A percentile compares a stretch with the other conserved stretches of the same genome.
These are phyloP conservation scores for Lucinisca nassula DNA, from an alignment of 2,888 invertebrate genomes.

Conservation along the genomic window DNA sequence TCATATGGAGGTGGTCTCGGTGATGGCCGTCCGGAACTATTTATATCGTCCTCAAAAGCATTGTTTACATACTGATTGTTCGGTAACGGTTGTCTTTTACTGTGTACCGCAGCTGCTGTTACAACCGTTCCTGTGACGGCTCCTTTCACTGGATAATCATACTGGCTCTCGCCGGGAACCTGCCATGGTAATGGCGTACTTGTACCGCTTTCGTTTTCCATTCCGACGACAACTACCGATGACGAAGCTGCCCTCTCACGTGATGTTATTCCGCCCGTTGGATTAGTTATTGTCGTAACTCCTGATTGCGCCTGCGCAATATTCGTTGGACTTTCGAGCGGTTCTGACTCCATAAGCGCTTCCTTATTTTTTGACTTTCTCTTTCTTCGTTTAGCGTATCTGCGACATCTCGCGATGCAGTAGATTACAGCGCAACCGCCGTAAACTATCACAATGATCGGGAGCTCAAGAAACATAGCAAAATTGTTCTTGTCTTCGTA, in stretches of 20 bases:
- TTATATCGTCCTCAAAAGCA: conserved; percentile 48
- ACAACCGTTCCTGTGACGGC: conserved; percentile 5
- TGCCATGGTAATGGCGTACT: conserved; percentile 72
- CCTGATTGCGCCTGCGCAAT: conserved; percentile 17
- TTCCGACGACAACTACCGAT: conserved; percentile 67
- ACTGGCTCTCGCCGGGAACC: conserved; percentile 63
- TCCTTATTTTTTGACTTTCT: conserved; percentile 46
- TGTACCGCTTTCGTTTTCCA: conserved; percentile 44
- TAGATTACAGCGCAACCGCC: conserved; percentile 79
- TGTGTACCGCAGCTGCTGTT: not conserved
- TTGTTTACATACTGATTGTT: conserved; percentile 48
- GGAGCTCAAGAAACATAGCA: conserved; percentile 77
- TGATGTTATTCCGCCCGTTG: conserved; percentile 24
- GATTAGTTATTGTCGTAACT: conserved; percentile 37
- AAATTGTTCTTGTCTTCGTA: conserved; percentile 79
- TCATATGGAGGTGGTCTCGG: conserved; percentile 21
- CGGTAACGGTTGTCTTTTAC: conserved; percentile 16
- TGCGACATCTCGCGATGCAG: conserved; percentile 72
- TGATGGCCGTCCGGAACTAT: not conserved
- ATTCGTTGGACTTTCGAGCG: conserved; percentile 6
- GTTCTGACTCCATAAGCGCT: conserved; percentile 48
- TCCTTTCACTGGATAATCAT: not conserved
- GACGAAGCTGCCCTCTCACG: conserved; percentile 56
- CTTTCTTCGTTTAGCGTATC: conserved; percentile 70
- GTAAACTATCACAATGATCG: conserved; percentile 76